Evolutionary conservation across 2,888 invertebrate genomes (phyloP), one percentile per base, ranked within the genome.

Genomic region (Elysia crispata): DNA sequence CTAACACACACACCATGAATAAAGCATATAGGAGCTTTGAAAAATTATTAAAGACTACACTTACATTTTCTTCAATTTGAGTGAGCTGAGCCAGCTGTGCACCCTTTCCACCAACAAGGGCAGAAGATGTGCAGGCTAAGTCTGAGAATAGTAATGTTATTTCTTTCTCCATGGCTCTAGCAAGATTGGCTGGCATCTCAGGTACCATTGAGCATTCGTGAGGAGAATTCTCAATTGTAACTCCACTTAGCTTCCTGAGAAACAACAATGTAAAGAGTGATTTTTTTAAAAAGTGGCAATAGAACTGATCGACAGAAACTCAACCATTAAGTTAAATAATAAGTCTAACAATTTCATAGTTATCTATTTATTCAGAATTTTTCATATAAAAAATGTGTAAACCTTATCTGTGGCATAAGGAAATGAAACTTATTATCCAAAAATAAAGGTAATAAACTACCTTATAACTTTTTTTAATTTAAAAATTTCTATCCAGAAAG

Each of bases 51-150:
- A 70, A 31, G 20, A 31, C 30, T 6, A 0, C 20, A 31, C 57
- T 62, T 76, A 87, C 88, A 83, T 85, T 60, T 73, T 84, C 81
- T 79, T 91, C 86, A 72, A 92, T 86, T 25, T 91, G 90, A 13
- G 93, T 91, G 69, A 96, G 92, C 60, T 95, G 91, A 0, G 95
- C 95, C 20, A 97, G 91, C 1, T 96, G 96, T 0, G 95, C 94
- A 15, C 95, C 96, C 91, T 96, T 97, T 0, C 96, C 96, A 0
- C 97, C 97, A 0, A 95, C 95, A 15, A 95, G 90, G 13, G 91
- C 90, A 57, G 90, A 82, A 75, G 87, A 87, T 64, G 87, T 84
- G 83, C 92, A 92, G 5, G 83, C 84, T 50, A 60, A 76, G 23
- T 85, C 78, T 28, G 84, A 79, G 81, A 91, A 91, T 1, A 82